Evolutionary conservation across 2,888 invertebrate genomes (phyloP).

Genomic region (Pycnomerus fuliginosus): DNA sequence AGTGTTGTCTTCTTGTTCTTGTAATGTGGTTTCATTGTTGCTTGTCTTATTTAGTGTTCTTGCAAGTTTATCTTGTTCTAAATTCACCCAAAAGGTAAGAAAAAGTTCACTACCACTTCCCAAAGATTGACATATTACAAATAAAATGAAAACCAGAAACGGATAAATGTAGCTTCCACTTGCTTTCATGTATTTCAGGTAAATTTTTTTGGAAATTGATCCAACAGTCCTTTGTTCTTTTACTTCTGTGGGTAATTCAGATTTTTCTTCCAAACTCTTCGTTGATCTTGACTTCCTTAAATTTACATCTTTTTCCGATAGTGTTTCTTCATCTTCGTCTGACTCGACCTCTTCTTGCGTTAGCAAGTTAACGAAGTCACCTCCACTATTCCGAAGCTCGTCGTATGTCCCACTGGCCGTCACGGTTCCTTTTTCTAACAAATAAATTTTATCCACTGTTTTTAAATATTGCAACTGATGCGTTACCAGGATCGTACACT

Average conservation of each 20-base stretch:
- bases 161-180: constrained; percentile 29
- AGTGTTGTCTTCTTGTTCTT: not conserved
- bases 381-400: constrained; percentile 20
- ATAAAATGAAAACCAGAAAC: constrained; percentile 24
- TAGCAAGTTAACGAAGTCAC: constrained; percentile 25
- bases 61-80: constrained; percentile 13
- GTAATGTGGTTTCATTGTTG: not conserved
- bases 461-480: constrained; percentile 17
- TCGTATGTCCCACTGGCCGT: constrained; percentile 23
- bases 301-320: not conserved
- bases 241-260: constrained; percentile 3
- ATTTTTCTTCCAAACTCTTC: constrained; percentile 8
- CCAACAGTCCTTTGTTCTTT: constrained; percentile 15
- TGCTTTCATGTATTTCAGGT: constrained; percentile 29
- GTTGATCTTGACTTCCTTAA: constrained; percentile 2
- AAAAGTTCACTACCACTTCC: constrained; percentile 38
- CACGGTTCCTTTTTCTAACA: constrained; percentile 16
- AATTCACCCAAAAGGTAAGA: constrained; percentile 23
- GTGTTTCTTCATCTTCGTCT: constrained; percentile 14
- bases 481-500: constrained; percentile 16
- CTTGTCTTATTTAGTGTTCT: not conserved
- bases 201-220: constrained; percentile 8
- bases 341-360: constrained; percentile 16
- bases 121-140: constrained; percentile 32
- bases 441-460: constrained; percentile 11